A percentile compares a stretch with the other conserved stretches of the same genome.
Conservation (phyloP, 2,113 vertebrate genomes). For the Anhinga rufa region DNA sequence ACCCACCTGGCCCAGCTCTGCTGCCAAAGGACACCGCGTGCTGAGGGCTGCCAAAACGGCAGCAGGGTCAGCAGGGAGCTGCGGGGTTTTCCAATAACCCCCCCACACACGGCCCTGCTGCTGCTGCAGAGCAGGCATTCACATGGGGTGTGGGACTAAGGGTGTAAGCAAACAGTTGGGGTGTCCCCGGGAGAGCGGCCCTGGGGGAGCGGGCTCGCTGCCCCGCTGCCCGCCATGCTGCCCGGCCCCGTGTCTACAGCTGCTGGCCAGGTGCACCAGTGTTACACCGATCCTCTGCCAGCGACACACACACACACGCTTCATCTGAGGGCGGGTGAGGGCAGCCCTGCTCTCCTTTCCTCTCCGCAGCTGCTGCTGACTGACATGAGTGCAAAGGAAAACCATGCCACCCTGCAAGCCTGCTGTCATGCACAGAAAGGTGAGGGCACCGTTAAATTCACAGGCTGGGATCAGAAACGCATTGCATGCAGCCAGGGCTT, state of each 20-base stretch:
- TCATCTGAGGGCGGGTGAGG: fast-evolving
- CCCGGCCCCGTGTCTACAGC: not conserved
- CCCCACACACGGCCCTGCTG: fast-evolving
- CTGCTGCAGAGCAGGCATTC: not conserved
- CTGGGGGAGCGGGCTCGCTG: fast-evolving
- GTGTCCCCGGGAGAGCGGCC: not conserved
- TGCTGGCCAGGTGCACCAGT: not conserved
- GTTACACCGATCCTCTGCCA: fast-evolving
- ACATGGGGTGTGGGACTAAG: not conserved
- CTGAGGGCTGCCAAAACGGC: not conserved
- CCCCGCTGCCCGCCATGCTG: fast-evolving
- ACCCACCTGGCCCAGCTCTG: not conserved
- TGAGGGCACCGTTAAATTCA: not conserved
- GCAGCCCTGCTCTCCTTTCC: not conserved
- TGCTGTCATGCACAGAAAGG: fast-evolving
- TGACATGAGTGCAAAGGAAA: not conserved
- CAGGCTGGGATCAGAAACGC: not conserved
- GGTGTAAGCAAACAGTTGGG: not conserved
- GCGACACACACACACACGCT: fast-evolving
- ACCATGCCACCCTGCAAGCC: not conserved
- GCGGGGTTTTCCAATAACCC: not conserved
- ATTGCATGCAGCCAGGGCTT: no score
- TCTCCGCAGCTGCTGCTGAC: not conserved
- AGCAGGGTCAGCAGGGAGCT: not conserved
- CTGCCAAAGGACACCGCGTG: fast-evolving